Base-by-base conservation (phyloP, 2,888 invertebrate genomes). In the Pristionchus entomophagus region DNA sequence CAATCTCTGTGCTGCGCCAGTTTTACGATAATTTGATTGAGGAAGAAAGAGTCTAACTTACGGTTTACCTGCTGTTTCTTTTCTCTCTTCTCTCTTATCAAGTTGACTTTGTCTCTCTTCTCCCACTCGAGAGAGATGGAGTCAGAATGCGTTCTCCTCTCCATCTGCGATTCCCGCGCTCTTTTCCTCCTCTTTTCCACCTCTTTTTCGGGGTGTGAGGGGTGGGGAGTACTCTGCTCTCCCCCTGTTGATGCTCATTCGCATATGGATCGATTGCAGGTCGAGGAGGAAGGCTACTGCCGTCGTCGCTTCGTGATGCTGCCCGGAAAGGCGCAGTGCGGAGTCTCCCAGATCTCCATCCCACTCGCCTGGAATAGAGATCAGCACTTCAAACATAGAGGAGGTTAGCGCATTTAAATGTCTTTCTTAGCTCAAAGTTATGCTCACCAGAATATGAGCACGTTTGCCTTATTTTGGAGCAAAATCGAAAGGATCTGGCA, bases 311-410 rank as follows among this genome's bases (percentile, higher is more conserved):
- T 84, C 14, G 49, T 41, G 10, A 62, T 84, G 62, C 84, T 65
- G 69, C 87, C 85, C 2, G 88, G 89, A 35, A 77, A 86, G 35
- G 90, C 89, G 5, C 88, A 87, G 81, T 85, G 90, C 17, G 89
- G 89, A 26, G 78, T 90, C 51, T 90, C 90, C 8, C 90, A 90
- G 82, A 88, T 90, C 22, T 88, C 88, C 38, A 84, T 90, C 22
- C 90, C 90, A 51, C 80, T 90, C 0, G 90, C 89, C 4, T 90
- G 90, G 90, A 90, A 90, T 49, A 78, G 88, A 26, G 88, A 88
- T 10, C 86, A 85, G 17, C 88, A 88, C 69, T 88, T 88, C 86
- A 88, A 88, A 82, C 82, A 80, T 38, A 87, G 85, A 84, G 88
- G 88, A 85, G 88, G 88, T 88, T 5, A 26, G 12, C 26, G 73